Conservation (phyloP, 1,140 invertebrate species). For the Charaxes varanes region DNA sequence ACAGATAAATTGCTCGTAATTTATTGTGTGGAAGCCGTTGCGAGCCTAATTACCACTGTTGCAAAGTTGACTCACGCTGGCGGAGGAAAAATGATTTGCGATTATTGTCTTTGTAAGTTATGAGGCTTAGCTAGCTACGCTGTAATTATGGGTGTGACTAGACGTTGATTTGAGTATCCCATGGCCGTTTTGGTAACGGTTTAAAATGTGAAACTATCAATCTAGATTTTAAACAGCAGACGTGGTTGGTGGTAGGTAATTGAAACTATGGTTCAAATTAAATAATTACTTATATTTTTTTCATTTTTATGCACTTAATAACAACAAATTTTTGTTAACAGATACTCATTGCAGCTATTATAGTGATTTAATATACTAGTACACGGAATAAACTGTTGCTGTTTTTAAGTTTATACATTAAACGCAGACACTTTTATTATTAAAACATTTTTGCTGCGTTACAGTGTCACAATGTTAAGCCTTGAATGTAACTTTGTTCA, state of each 20-base stretch:
- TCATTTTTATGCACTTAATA: slow-evolving; percentile 58
- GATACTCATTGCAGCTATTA: slow-evolving; percentile 47
- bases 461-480: slow-evolving; percentile 40
- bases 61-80: slow-evolving; percentile 38
- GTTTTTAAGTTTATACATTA: slow-evolving; percentile 29
- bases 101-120: slow-evolving; percentile 23
- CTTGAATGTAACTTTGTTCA: slow-evolving; percentile 40
- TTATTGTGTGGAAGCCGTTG: slow-evolving; percentile 57
- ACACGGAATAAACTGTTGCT: slow-evolving; percentile 23
- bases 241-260: not conserved
- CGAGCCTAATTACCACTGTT: slow-evolving; percentile 51
- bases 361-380: slow-evolving; percentile 40
- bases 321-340: slow-evolving; percentile 66
- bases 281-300: slow-evolving; percentile 73
- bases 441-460: slow-evolving; percentile 27
- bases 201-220: not conserved
- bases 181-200: not conserved
- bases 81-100: slow-evolving; percentile 43
- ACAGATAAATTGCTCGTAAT: slow-evolving; percentile 70
- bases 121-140: slow-evolving; percentile 13
- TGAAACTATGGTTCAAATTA: slow-evolving; percentile 44
- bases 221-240: not conserved
- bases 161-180: not conserved
- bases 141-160: slow-evolving; percentile 7
- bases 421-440: slow-evolving; percentile 26